Conservation (phyloP, 1,140 invertebrate species). For the Sesamia nonagrioides region DNA sequence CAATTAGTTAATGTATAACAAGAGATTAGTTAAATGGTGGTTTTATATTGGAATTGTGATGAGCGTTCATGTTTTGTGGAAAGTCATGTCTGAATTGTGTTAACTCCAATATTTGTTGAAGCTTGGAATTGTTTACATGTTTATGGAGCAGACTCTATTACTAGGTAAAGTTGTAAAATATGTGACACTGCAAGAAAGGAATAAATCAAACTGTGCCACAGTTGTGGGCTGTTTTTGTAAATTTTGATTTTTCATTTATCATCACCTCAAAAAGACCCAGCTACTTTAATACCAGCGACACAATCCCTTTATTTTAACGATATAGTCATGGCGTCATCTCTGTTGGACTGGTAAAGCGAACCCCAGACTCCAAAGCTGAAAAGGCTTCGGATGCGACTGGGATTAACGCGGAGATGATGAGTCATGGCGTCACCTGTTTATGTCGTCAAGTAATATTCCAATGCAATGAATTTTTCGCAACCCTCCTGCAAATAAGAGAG, state of each 20-base stretch:
- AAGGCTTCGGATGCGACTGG: no score
- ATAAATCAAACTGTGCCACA: slow-evolving; percentile 75
- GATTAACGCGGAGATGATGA: no score
- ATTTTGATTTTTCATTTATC: slow-evolving; percentile 36
- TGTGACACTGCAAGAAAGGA: slow-evolving; percentile 67
- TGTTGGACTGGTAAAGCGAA: no score
- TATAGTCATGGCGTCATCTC: no score
- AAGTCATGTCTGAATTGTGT: slow-evolving; percentile 26
- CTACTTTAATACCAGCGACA: no score
- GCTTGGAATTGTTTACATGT: slow-evolving; percentile 44
- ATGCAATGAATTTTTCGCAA: no score
- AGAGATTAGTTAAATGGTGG: slow-evolving; percentile 14
- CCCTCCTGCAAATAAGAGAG: no score
- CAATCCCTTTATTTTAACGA: neutral
- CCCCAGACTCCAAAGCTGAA: no score
- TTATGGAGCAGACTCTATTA: slow-evolving; percentile 40
- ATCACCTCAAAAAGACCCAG: no score
- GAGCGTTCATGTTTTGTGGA: slow-evolving; percentile 28
- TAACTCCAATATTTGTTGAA: slow-evolving; percentile 34
- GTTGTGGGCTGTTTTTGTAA: slow-evolving; percentile 72
- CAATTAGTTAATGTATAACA: slow-evolving; percentile 19
- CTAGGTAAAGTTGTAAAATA: slow-evolving; percentile 59
- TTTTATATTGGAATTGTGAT: slow-evolving; percentile 23
- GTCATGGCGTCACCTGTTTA: no score
- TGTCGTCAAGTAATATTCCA: no score